Base-by-base conservation (phyloP, 2,797 vertebrate genomes). In the Fistularia tabacaria region DNA sequence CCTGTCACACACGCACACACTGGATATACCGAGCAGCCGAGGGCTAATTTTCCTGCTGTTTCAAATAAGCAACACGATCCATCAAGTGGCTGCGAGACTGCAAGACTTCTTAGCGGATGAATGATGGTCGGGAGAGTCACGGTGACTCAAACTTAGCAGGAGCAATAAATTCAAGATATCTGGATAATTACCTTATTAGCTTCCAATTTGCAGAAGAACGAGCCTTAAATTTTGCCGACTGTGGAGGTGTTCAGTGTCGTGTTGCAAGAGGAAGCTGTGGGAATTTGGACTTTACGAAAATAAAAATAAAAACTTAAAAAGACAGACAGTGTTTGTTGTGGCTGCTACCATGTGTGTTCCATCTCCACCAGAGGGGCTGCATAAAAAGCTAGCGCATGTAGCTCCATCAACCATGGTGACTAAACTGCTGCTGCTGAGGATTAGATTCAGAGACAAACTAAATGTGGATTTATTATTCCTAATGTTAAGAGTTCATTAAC, bases 331-430 rank as follows among this genome's bases (percentile, higher is more conserved):
- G 25, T 66, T 73, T 77, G 80, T 66, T 74, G 54, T 82, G 62
- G 82, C 69, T 79, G 83, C 81, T 83, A 69, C 73, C 83, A 66
- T 76, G 78, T 85, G 86, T 77, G 46, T 53, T 51, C 6, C 10
- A 38, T 72, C 36, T 25, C 25, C 25, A 25, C 25, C 25, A 25
- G 25, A 2, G 25, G 25, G 5, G 25, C 25, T 25, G 2, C 25
- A 5, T 25, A 25, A 25, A 25, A 25, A 25, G 25, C 25, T 5
- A 3, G 25, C 25, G 5, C 25, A 25, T 5, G 25, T 25, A 5
- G 2, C 25, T 25, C 25, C 25, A 5, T 25, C 25, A 25, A 25
- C 25, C 25, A 25, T 25, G 25, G 25, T 25, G 25, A 25, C 25
- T 25, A 25, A 25, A 25, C 25, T 5, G 25, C 25, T 25, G 25